phyloP scores from a whole-genome alignment of 2,888 invertebrate species.

The Criorhina ranunculi region DNA sequence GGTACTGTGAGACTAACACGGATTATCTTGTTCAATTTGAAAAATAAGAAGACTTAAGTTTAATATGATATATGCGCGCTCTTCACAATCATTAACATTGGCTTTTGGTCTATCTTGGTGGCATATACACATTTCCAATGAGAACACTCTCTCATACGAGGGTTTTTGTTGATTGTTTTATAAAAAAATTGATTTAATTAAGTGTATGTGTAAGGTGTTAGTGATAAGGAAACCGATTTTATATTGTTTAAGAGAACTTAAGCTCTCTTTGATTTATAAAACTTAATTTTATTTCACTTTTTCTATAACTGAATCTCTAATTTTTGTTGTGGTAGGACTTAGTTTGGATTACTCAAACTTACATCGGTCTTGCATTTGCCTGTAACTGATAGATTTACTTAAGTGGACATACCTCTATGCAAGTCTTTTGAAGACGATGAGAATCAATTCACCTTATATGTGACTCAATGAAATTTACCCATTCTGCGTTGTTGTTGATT shows the following conservation, averaged over 20 bases:
- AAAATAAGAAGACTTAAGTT: constrained; percentile 32
- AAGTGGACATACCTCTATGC: not conserved
- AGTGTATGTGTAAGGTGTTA: constrained; percentile 11
- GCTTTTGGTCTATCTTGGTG: constrained; percentile 12
- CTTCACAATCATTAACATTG: constrained; percentile 22
- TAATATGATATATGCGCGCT: constrained; percentile 24
- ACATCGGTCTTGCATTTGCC: not conserved
- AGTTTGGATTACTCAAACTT: not conserved
- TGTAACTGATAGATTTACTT: not conserved
- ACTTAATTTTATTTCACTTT: not conserved
- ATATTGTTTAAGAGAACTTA: constrained; percentile 10
- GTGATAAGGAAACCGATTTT: not conserved
- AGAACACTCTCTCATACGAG: constrained; percentile 1
- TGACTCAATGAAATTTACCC: not conserved
- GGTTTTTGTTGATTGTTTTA: not conserved
- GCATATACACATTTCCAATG: constrained; percentile 8
- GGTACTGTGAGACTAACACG: constrained; percentile 49
- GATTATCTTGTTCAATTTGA: constrained; percentile 54
- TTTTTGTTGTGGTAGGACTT: constrained; percentile 36
- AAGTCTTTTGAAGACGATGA: not conserved
- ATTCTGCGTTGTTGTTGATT: not conserved
- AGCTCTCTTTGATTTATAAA: not conserved
- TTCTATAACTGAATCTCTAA: not conserved
- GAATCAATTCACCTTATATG: not conserved
- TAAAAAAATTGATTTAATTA: not conserved